Evolutionary conservation across 2,888 invertebrate species (phyloP).

Genomic region (Trichogramma evanescens): DNA sequence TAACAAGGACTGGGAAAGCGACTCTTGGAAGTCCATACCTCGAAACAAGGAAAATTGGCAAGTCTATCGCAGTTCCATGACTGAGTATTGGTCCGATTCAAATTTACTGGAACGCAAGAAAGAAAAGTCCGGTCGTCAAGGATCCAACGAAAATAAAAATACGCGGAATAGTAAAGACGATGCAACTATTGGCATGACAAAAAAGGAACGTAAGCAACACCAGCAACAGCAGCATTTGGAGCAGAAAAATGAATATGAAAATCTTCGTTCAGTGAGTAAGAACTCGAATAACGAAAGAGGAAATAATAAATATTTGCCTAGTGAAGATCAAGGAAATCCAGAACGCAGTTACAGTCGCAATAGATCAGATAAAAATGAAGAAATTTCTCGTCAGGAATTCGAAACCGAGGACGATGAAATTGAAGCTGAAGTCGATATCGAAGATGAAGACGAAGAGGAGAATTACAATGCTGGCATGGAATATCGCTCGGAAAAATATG

Average conservation of each 20-base stretch:
- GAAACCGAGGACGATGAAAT: conserved; percentile 39
- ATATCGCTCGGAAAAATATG: conserved; percentile 29
- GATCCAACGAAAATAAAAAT: conserved; percentile 16
- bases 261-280: conserved; percentile 3
- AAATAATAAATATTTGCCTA: conserved; percentile 8
- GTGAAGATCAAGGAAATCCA: conserved; percentile 4
- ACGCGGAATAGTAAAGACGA: conserved; percentile 23
- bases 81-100: conserved; percentile 44
- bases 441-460: conserved; percentile 38
- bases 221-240: conserved; percentile 42
- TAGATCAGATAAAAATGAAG: conserved; percentile 12
- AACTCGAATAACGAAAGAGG: conserved; percentile 6
- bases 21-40: conserved; percentile 44
- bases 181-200: not conserved
- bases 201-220: conserved; percentile 29
- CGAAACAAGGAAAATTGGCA: conserved; percentile 47
- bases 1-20: conserved; percentile 41
- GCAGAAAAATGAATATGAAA: conserved; percentile 36
- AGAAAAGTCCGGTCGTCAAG: conserved; percentile 18
- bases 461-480: conserved; percentile 29
- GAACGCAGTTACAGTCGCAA: conserved; percentile 7
- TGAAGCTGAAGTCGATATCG: conserved; percentile 30
- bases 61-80: conserved; percentile 44
- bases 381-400: conserved; percentile 6
- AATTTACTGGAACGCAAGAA: conserved; percentile 20